Evolutionary conservation across 2,888 invertebrate species (phyloP).

Genomic region (Dioctria rufipes): DNA sequence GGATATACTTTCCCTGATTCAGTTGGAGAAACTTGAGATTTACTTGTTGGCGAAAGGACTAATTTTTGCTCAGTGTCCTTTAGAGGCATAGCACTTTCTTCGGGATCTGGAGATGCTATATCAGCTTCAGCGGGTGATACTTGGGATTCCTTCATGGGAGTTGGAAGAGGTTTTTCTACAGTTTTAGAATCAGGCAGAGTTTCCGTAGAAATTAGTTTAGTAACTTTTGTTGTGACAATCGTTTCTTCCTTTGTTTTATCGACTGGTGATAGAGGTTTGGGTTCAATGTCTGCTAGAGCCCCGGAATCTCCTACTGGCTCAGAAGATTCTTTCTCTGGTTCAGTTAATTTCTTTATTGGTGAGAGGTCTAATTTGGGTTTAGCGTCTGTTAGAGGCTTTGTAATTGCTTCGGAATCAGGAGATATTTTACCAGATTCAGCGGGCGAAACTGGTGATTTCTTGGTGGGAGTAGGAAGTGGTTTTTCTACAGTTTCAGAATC

Average conservation of each 20-base stretch:
- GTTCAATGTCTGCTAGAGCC: no score
- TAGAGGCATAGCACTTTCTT: no score
- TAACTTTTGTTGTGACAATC: not conserved
- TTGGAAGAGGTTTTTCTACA: not conserved
- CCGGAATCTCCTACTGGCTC: not conserved
- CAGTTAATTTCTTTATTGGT: no score
- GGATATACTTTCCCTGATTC: no score
- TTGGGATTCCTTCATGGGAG: not conserved
- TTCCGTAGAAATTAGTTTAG: not conserved
- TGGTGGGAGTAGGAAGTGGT: not conserved
- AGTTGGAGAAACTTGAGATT: no score
- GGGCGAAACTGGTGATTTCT: no score
- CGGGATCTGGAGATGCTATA: not conserved
- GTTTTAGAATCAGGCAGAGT: not conserved
- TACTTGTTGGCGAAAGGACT: no score
- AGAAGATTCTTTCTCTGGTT: not conserved
- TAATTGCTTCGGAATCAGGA: not conserved
- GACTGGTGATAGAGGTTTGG: no score
- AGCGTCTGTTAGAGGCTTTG: not conserved
- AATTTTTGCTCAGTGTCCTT: no score
- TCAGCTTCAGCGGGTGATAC: no score
- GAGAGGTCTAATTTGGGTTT: not conserved
- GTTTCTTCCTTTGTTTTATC: no score
- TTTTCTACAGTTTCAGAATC: not conserved
- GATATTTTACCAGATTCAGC: not conserved